Conservation (phyloP, 2,797 vertebrate species). For the Peromyscus melanophrys region DNA sequence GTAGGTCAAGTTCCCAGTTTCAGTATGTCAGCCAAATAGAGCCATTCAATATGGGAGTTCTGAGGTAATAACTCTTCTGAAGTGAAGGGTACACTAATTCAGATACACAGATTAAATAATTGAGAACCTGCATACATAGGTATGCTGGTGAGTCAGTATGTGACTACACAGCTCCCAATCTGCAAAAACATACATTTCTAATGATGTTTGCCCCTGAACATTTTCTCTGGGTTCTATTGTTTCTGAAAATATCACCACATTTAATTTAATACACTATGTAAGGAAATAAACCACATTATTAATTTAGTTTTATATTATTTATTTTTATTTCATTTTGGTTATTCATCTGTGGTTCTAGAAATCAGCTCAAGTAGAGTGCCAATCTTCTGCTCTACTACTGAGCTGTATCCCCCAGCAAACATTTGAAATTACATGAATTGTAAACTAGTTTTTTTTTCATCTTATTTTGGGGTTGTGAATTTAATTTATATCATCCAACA, state of each 20-base stretch:
- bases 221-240: neutral
- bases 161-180: neutral
- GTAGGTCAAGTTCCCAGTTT: neutral
- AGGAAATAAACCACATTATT: neutral
- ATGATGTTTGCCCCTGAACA: neutral
- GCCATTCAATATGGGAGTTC: neutral
- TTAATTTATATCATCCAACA: conserved; percentile 36
- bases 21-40: neutral
- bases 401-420: neutral
- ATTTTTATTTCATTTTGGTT: neutral
- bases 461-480: conserved; percentile 22
- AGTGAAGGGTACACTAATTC: neutral
- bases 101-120: neutral
- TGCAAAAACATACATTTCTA: neutral
- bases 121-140: neutral
- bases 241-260: conserved; percentile 9
- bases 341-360: neutral
- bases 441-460: conserved; percentile 26
- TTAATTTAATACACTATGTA: conserved; percentile 1
- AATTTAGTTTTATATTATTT: neutral
- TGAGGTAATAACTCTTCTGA: neutral
- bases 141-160: neutral
- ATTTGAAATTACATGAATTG: conserved; percentile 40
- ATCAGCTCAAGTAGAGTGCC: neutral
- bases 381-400: neutral